These are phyloP conservation scores for Crotalus tigris DNA, from an alignment of 2,113 vertebrate species.

Conservation along the genomic window DNA sequence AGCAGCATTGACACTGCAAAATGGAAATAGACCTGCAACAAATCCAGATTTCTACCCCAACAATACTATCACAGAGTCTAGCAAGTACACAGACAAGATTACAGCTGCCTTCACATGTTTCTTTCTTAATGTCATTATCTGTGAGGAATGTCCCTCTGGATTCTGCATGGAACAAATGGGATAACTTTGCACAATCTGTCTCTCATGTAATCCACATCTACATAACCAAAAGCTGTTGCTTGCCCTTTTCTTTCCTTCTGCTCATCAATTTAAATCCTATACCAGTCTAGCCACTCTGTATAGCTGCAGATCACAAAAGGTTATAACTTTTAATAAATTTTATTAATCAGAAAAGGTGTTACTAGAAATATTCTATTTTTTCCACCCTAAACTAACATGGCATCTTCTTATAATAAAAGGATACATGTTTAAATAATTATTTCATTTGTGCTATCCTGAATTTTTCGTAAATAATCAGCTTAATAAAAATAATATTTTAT, in stretches of 20 bases:
- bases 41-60: too few species aligned
- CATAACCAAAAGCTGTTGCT: not conserved
- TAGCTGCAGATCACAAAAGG: not conserved
- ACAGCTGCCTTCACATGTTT: not conserved
- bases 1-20: too few species aligned
- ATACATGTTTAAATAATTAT: not conserved
- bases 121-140: not conserved
- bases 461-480: not conserved
- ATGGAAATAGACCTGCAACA: too few species aligned
- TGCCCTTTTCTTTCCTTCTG: not conserved
- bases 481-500: not conserved
- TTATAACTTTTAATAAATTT: not conserved
- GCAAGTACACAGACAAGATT: not conserved
- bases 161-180: not conserved
- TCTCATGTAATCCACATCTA: not conserved
- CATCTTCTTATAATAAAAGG: not conserved
- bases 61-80: not conserved
- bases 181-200: not conserved
- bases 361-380: not conserved
- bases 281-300: not conserved
- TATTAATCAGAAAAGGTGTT: not conserved
- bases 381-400: not conserved
- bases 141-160: not conserved
- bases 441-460: not conserved
- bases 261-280: not conserved